Evolutionary conservation across 2,797 vertebrate genomes (phyloP).

Genomic region (Myiotriccus ornatus): DNA sequence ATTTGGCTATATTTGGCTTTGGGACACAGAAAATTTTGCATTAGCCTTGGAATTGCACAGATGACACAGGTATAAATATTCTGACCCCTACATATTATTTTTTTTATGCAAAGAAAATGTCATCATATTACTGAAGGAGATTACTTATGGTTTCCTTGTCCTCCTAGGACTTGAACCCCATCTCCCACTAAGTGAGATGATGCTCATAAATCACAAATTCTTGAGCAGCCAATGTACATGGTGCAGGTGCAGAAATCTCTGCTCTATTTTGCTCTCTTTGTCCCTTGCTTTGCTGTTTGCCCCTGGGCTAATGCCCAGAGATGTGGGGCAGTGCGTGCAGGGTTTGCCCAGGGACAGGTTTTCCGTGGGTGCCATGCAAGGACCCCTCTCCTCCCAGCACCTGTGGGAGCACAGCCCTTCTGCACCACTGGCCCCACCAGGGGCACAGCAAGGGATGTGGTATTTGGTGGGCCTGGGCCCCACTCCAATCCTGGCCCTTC

Average conservation of each 20-base stretch:
- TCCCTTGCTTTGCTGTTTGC: neutral
- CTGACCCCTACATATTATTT: neutral
- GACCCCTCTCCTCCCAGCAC: neutral
- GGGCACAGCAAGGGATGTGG: neutral
- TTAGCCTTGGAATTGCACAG: neutral
- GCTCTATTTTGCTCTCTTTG: neutral
- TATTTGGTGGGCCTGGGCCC: neutral
- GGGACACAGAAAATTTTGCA: neutral
- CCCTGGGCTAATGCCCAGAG: neutral
- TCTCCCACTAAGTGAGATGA: neutral
- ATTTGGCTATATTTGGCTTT: neutral
- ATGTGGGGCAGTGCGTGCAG: neutral
- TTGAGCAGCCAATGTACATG: rapidly evolving
- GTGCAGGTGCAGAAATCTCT: neutral
- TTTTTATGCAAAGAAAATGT: neutral
- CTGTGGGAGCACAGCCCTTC: neutral
- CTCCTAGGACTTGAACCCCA: neutral
- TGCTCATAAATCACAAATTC: neutral
- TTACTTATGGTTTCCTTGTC: neutral
- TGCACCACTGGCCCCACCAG: neutral
- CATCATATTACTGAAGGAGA: neutral
- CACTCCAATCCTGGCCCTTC: neutral
- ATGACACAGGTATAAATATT: neutral
- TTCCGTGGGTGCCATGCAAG: neutral
- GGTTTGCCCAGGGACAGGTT: rapidly evolving